phyloP scores from a whole-genome alignment of 2,113 vertebrate species.

The Vidua macroura region DNA sequence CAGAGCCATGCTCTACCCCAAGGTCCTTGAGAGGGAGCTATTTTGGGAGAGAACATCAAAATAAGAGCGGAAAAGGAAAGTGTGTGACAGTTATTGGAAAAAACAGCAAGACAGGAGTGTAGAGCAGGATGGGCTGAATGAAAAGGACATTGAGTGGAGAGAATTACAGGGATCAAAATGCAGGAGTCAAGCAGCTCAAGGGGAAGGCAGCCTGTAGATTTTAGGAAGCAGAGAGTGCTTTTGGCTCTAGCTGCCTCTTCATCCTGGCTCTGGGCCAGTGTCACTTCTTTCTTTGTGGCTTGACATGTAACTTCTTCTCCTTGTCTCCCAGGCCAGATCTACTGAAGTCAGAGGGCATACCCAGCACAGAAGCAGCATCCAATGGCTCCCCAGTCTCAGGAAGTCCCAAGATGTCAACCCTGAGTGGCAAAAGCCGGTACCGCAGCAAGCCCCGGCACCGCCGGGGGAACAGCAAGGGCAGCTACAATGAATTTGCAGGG shows the following conservation, averaged over 20 bases:
- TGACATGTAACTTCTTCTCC: background rate
- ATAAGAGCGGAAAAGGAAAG: background rate
- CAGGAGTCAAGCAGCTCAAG: background rate
- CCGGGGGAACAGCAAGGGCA: slow-evolving; percentile 93
- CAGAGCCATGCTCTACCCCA: background rate
- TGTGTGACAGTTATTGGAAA: background rate
- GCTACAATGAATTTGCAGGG: slow-evolving; percentile 87
- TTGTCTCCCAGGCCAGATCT: slow-evolving; percentile 85
- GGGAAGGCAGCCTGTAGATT: background rate
- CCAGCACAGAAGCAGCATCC: slow-evolving; percentile 81
- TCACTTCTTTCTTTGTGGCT: background rate
- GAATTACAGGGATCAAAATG: background rate
- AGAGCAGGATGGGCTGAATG: background rate
- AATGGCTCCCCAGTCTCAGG: slow-evolving; percentile 86
- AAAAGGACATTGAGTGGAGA: background rate
- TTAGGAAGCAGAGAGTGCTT: background rate
- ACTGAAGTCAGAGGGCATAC: slow-evolving; percentile 90
- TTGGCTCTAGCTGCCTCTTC: background rate
- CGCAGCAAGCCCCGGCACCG: slow-evolving; percentile 95
- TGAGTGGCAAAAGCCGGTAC: slow-evolving; percentile 87
- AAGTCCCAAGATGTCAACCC: slow-evolving; percentile 90
- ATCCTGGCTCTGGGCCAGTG: background rate
- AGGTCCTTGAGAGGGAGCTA: background rate
- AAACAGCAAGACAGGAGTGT: background rate
- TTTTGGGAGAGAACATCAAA: slow-evolving; percentile 3